Base-by-base conservation (phyloP, 2,797 vertebrate genomes). In the Limosa lapponica region DNA sequence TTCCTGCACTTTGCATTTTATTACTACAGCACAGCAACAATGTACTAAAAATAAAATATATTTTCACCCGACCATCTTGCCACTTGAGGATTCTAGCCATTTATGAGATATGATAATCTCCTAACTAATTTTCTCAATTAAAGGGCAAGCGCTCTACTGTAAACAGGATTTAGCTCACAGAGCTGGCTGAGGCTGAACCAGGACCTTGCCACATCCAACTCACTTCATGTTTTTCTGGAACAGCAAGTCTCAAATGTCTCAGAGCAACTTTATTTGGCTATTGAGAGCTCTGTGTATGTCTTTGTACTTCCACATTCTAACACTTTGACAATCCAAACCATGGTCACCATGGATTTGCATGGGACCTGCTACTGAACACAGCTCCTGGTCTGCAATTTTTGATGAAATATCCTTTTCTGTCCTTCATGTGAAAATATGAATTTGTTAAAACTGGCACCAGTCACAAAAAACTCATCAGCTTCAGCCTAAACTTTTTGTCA, bases 31-130 rank as follows among this genome's bases (percentile, higher is more conserved):
- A 94, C 66, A 64, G 88, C 34, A 82, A 51, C 89, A 93, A 89
- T 37, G 46, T 51, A 81, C 89, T 97, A 96, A 97, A 97, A 98
- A 97, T 96, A 97, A 89, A 92, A 84, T 2, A 15, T 64, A 86
- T 96, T 94, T 91, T 85, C 84, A 86, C 75, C 77, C 19, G 1
- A 46, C 51, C 57, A 58, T 24, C 80, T 94, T 97, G 82, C 30
- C 83, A 80, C 64, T 59, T 16, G 70, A 96, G 85, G 51, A 95
- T 91, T 91, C 18, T 22, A 16, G 7, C 41, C 66, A 89, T 97
- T 93, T 95, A 78, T 58, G 73, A 90, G 73, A 71, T 9, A 36
- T 51, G 93, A 90, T 94, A 89, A 79, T 91, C 73, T 97, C 93
- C 43, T 87, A 90, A 96, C 49, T 80, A 71, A 57, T 92, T 84